phyloP scores from a whole-genome alignment of 2,888 invertebrate species.

The Caenorhabditis japonica region DNA sequence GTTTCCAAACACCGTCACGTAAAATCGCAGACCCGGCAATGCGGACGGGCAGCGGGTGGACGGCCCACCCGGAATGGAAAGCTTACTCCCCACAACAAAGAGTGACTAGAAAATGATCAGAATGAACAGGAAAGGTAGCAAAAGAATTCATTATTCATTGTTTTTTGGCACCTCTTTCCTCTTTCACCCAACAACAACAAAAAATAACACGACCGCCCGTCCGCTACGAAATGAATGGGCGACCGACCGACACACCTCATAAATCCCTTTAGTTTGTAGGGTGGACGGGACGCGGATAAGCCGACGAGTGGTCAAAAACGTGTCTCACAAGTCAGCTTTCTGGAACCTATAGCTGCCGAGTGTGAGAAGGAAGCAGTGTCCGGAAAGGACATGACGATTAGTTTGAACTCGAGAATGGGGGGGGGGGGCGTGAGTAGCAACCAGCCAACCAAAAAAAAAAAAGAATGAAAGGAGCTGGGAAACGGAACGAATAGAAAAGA shows the following conservation, averaged over 20 bases:
- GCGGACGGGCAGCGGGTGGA: no score
- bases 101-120: not conserved
- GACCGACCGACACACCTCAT: conserved; percentile 18
- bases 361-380: conserved; percentile 35
- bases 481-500: no score
- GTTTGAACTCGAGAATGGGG: conserved; percentile 22
- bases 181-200: conserved; percentile 16
- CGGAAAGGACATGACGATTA: conserved; percentile 36
- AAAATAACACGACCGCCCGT: conserved; percentile 15
- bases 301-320: conserved; percentile 13
- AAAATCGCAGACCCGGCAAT: no score
- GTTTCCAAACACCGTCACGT: no score
- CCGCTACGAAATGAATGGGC: conserved; percentile 35
- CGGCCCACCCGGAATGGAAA: no score
- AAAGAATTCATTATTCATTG: conserved; percentile 37
- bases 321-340: not conserved
- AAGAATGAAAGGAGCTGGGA: no score
- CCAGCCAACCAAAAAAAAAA: no score
- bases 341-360: conserved; percentile 2
- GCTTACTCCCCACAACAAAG: no score
- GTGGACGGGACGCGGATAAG: conserved; percentile 13
- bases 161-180: conserved; percentile 30
- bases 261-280: conserved; percentile 44
- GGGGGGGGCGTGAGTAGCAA: no score
- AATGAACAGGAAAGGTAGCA: not conserved